These are phyloP conservation scores for Dolichotis patagonum DNA, from an alignment of 2,113 vertebrate genomes.

Conservation along the genomic window DNA sequence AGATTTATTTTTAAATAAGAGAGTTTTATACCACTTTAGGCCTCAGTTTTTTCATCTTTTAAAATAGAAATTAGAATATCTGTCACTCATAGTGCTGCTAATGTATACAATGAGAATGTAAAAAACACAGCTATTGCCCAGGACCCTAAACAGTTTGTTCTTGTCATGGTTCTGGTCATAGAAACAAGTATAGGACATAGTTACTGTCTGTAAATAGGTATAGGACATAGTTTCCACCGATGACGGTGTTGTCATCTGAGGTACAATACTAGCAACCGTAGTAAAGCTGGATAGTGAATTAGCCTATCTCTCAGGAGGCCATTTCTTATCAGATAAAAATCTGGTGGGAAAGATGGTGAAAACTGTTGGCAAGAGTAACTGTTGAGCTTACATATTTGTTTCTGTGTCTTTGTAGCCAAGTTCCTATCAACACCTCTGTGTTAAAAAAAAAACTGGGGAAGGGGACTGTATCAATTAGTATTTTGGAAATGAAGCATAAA, in stretches of 20 bases:
- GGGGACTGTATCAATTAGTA: not conserved
- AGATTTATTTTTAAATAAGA: not conserved
- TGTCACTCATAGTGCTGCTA: not conserved
- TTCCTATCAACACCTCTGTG: not conserved
- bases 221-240: not conserved
- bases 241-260: not conserved
- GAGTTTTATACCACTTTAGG: not conserved
- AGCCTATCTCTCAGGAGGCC: not conserved
- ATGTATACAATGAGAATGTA: slow-evolving; percentile 15
- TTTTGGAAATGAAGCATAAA: not conserved
- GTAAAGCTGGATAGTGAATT: not conserved
- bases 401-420: not conserved
- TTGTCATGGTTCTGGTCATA: not conserved
- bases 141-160: not conserved
- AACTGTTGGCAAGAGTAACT: not conserved
- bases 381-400: not conserved
- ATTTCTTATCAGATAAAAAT: slow-evolving; percentile 35
- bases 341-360: not conserved
- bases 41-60: not conserved
- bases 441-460: not conserved
- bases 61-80: not conserved
- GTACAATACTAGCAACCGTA: not conserved
- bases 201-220: not conserved
- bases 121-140: not conserved
- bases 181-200: not conserved